Percentiles rank a stretch among this genome's conserved stretches.
These are phyloP conservation scores for Cremastinae sp. DNA, from an alignment of 2,888 invertebrate species.

Conservation along the genomic window DNA sequence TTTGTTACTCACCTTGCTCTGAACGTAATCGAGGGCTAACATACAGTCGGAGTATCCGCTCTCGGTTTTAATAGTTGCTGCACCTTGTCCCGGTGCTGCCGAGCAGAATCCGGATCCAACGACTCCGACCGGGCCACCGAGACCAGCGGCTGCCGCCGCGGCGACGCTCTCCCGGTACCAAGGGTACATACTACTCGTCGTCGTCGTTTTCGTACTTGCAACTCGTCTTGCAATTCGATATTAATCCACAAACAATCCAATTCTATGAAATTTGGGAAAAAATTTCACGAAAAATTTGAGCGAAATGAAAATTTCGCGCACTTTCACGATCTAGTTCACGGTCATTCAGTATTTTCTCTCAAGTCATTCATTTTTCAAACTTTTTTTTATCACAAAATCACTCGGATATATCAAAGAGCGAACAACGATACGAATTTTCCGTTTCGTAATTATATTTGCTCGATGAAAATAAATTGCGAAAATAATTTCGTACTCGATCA, in stretches of 20 bases:
- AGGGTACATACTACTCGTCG: slow-evolving; percentile 82
- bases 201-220: slow-evolving; percentile 50
- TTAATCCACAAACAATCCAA: not conserved
- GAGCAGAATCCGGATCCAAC: slow-evolving; percentile 81
- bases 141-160: slow-evolving; percentile 82
- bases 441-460: too few relatives aligned
- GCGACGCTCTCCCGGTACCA: slow-evolving; percentile 84
- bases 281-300: not conserved
- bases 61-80: slow-evolving; percentile 84
- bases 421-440: not conserved
- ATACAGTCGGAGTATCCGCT: slow-evolving; percentile 87
- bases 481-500: too few relatives aligned
- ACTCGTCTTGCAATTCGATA: not conserved
- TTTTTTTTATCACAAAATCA: slow-evolving; percentile 21
- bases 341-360: not conserved
- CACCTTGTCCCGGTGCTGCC: slow-evolving; percentile 77
- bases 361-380: slow-evolving; percentile 10
- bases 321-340: slow-evolving; percentile 1
- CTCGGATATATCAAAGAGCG: slow-evolving; percentile 9
- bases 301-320: not conserved
- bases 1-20: slow-evolving; percentile 83
- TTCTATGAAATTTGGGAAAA: not conserved
- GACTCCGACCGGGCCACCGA: slow-evolving; percentile 78
- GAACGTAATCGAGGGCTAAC: slow-evolving; percentile 86
- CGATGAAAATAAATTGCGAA: too few relatives aligned